Evolutionary conservation across 1,140 invertebrate species (phyloP).

Genomic region (Cydia amplana): DNA sequence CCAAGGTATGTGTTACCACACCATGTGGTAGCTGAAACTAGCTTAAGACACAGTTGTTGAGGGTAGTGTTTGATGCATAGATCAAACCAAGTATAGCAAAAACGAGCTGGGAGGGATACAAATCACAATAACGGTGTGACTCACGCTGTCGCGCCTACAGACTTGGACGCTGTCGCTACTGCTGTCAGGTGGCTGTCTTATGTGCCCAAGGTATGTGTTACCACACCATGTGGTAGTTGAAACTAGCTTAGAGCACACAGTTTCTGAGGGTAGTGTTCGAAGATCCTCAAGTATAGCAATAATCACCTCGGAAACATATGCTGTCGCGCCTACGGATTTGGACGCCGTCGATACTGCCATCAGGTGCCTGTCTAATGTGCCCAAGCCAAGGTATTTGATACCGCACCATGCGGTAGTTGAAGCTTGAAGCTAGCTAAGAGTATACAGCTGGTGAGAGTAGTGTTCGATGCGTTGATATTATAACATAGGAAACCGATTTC

Average conservation of each 20-base stretch:
- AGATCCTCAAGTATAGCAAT: constrained; percentile 83
- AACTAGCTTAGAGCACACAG: constrained; percentile 81
- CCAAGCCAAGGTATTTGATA: no score
- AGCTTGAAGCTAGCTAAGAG: constrained; percentile 84
- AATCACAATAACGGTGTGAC: constrained; percentile 89
- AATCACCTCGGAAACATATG: no score
- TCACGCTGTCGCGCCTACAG: constrained; percentile 89
- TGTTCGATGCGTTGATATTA: constrained; percentile 61
- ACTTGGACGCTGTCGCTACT: constrained; percentile 95
- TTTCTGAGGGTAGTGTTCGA: constrained; percentile 82
- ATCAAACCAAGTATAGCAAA: constrained; percentile 83
- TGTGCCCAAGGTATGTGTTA: constrained; percentile 82
- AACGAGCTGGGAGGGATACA: constrained; percentile 88
- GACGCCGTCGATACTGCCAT: constrained; percentile 96
- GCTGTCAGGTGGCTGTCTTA: constrained; percentile 92
- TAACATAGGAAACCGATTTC: no score
- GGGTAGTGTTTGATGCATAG: constrained; percentile 86
- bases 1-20: constrained; percentile 75
- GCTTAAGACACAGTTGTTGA: constrained; percentile 57
- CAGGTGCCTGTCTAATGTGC: no score
- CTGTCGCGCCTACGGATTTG: constrained; percentile 89
- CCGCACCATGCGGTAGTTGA: constrained; percentile 56
- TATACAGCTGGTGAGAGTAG: no score
- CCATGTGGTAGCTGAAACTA: constrained; percentile 84
- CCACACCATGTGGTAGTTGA: constrained; percentile 73